A percentile compares a stretch with the other conserved stretches of the same genome.
Evolutionary conservation across 2,888 invertebrate species (phyloP).

Genomic region (Nebria salina): DNA sequence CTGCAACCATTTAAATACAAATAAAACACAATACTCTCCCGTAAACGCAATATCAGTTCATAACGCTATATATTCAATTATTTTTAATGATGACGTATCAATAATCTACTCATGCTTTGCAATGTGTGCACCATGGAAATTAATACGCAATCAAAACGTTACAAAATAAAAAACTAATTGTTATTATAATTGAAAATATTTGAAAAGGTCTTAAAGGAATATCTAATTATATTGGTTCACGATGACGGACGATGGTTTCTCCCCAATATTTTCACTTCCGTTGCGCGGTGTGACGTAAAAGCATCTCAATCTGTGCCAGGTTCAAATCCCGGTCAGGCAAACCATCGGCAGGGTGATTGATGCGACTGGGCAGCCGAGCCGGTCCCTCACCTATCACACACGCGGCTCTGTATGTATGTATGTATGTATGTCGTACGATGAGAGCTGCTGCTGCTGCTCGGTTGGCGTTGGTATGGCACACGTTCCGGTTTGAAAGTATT

Average conservation of each 20-base stretch:
- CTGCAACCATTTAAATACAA: too few relatives aligned
- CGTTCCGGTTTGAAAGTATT: conserved; percentile 35
- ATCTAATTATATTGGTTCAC: background rate
- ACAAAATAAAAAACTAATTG: too few relatives aligned
- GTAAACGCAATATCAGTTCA: too few relatives aligned
- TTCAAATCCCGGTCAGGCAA: conserved; percentile 42
- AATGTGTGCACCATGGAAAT: too few relatives aligned
- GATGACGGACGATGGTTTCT: background rate
- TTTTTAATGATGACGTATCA: too few relatives aligned
- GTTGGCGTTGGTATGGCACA: background rate
- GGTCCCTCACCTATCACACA: conserved; percentile 4
- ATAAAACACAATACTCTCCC: too few relatives aligned
- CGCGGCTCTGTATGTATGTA: background rate
- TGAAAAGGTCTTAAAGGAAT: background rate
- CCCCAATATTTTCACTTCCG: background rate
- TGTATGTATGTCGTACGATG: background rate
- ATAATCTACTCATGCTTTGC: too few relatives aligned
- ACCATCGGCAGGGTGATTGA: conserved; percentile 33
- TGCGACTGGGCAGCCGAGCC: conserved; percentile 20
- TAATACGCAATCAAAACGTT: too few relatives aligned
- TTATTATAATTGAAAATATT: too few relatives aligned
- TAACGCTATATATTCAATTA: too few relatives aligned
- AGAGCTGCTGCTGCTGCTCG: background rate
- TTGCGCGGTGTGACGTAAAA: conserved; percentile 24
- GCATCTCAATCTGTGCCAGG: conserved; percentile 41